Evolutionary conservation across 1,140 invertebrate species (phyloP).

Genomic region (Cotesia vestalis): DNA sequence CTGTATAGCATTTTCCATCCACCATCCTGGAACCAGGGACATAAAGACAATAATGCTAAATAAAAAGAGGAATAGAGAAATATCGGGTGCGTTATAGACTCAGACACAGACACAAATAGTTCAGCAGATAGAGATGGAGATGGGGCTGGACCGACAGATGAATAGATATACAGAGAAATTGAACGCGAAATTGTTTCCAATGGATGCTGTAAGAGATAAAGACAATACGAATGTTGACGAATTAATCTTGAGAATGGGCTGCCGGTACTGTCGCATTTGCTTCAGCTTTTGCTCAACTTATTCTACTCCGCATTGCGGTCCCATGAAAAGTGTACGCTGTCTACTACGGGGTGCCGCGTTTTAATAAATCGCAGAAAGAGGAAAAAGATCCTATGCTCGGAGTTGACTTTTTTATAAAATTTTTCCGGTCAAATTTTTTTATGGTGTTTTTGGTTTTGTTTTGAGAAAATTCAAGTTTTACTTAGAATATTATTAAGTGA

Average conservation of each 20-base stretch:
- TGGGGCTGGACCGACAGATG: neutral
- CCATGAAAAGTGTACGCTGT: conserved; percentile 15
- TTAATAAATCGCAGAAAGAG: neutral
- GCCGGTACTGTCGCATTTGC: neutral
- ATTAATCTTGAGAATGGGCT: conserved; percentile 40
- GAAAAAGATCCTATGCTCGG: too few species aligned
- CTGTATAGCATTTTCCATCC: neutral
- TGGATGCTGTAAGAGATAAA: conserved; percentile 1
- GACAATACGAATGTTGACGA: conserved; percentile 22
- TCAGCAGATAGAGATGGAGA: conserved; percentile 16
- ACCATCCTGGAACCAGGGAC: too few species aligned
- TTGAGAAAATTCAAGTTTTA: too few species aligned
- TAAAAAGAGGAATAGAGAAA: neutral
- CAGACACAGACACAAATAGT: neutral
- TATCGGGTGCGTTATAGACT: too few species aligned
- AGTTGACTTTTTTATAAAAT: too few species aligned
- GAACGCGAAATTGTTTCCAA: neutral
- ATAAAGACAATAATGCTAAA: conserved; percentile 9
- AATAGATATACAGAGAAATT: neutral
- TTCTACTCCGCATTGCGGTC: conserved; percentile 49
- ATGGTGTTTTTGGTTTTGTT: too few species aligned
- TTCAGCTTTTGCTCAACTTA: too few species aligned
- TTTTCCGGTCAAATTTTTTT: too few species aligned
- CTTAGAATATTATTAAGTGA: too few species aligned
- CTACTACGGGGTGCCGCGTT: conserved; percentile 3